Evolutionary conservation across 2,797 vertebrate genomes (phyloP), one percentile per base, ranked within the genome.

Genomic region (Neosalanx taihuensis): DNA sequence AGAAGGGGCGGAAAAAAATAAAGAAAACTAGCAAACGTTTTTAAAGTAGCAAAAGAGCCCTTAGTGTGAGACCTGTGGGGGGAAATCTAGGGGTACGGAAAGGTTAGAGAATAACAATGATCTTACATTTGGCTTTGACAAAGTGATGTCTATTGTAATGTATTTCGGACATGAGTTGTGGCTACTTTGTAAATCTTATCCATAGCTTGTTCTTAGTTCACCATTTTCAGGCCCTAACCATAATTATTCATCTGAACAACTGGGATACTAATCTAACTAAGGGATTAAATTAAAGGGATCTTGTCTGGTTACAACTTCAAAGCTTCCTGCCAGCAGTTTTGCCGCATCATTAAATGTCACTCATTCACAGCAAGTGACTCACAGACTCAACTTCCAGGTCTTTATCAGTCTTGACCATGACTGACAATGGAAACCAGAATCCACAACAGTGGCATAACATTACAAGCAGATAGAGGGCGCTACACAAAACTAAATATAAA

Each of bases 31-130:
- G 63, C 65, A 18, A 76, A 65, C 37, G 41, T 20, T 17, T 70
- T 72, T 33, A 64, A 66, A 72, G 51, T 12, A 61, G 71, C 59
- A n/a, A 75, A 56, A 20, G 61, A 62, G 20, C 51, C 56, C 33
- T 65, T n/a, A 31, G 59, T 63, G 56, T 33, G 56, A 10, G 59
- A 62, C 49, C 15, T 49, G 49, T 13, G 23, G 41, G 49, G 41
- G 41, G 18, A 26, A 6, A 46, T 12, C 10, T 46, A 12, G 41
- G 12, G 41, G 41, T 46, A 12, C 41, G 41, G 41, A 9, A 46
- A 9, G 12, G 41, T 46, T 46, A 46, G 41, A 46, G 41, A 18
- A 17, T 56, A 56, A n/a, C 51, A 56, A 17, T 56, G 17, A 56
- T 56, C 15, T 56, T 46, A 56, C 18, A n/a, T 17, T n/a, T 56